These are phyloP conservation scores for Aurelia aurita DNA, from an alignment of 30 jellyfish, hydroid and myxozoan species.

Conservation along the genomic window DNA sequence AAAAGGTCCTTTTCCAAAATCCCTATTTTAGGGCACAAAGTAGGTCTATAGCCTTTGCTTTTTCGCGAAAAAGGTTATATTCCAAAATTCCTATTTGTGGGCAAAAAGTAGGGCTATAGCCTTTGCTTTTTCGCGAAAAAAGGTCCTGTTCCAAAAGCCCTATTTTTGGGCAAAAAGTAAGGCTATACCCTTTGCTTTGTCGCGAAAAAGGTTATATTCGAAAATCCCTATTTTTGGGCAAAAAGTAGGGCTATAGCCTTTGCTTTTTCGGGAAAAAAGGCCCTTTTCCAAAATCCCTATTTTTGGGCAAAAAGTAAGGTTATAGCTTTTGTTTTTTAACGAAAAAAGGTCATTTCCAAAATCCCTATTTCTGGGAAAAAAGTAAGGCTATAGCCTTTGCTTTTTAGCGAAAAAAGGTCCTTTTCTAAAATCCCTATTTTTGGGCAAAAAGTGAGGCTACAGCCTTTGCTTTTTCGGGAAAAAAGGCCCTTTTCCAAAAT, in stretches of 20 bases:
- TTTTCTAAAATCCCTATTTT: too few species aligned
- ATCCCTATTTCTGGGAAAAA: not conserved
- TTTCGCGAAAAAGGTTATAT: not conserved
- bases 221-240: not conserved
- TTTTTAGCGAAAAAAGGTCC: too few species aligned
- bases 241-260: constrained; percentile 6
- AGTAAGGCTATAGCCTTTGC: constrained; percentile 7
- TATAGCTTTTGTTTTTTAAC: not conserved
- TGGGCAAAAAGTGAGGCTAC: too few species aligned
- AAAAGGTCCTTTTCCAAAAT: not conserved
- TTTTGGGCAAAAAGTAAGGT: not conserved
- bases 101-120: constrained; percentile 1
- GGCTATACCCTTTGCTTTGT: constrained; percentile 1
- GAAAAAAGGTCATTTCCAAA: not conserved
- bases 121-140: not conserved
- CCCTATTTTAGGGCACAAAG: not conserved
- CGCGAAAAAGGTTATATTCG: not conserved
- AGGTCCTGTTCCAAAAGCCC: not conserved
- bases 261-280: not conserved
- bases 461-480: too few species aligned
- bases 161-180: not conserved
- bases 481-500: too few species aligned
- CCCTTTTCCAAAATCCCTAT: too few species aligned
- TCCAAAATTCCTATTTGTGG: not conserved
- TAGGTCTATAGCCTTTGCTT: not conserved